These are phyloP conservation scores for Hystrix cristata DNA, from an alignment of 2,113 vertebrate genomes.

Conservation along the genomic window DNA sequence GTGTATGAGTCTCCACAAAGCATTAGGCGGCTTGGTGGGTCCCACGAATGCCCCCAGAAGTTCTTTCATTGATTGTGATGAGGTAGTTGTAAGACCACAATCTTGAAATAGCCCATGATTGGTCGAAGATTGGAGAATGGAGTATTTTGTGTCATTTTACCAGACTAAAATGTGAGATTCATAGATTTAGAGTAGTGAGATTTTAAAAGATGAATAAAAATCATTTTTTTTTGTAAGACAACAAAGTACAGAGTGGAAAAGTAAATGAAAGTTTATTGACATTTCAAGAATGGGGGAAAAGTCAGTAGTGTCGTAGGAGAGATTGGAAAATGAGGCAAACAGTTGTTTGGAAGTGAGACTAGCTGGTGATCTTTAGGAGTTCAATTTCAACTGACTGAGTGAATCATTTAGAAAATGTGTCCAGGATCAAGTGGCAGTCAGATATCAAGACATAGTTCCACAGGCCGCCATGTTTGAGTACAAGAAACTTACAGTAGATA, in stretches of 20 bases:
- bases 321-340: not conserved
- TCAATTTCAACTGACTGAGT: slow-evolving; percentile 1
- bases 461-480: not conserved
- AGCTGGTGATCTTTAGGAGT: not conserved
- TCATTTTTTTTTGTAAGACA: not conserved
- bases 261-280: not conserved
- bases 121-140: not conserved
- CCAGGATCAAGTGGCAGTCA: not conserved
- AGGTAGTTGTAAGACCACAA: not conserved
- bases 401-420: not conserved
- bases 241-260: not conserved
- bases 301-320: not conserved
- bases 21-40: not conserved
- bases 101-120: not conserved
- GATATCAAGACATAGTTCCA: not conserved
- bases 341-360: not conserved
- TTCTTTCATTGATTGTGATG: not conserved
- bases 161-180: not conserved
- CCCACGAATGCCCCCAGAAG: not conserved
- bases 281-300: not conserved
- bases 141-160: not conserved
- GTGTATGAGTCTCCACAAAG: no score
- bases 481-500: not conserved
- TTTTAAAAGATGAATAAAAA: not conserved
- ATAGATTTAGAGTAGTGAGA: not conserved